phyloP scores from a whole-genome alignment of 2,797 vertebrate species.

The Acrossocheilus wenchowensis region DNA sequence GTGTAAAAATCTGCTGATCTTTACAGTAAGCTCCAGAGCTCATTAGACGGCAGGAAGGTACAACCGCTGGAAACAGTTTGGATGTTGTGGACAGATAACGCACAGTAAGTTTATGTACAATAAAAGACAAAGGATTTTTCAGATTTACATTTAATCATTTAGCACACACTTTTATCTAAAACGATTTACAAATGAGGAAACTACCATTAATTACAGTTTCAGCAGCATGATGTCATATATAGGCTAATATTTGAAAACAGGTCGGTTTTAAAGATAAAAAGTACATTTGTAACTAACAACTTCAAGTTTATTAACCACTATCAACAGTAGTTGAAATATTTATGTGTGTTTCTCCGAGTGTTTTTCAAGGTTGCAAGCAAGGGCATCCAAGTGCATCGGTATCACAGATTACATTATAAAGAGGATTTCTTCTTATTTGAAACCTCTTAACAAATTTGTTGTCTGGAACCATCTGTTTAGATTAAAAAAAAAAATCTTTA shows the following conservation, averaged over 20 bases:
- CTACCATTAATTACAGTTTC: background rate
- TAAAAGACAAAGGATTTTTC: background rate
- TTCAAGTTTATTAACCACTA: background rate
- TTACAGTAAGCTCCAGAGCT: conserved; percentile 35
- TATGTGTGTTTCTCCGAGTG: background rate
- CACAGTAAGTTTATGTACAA: background rate
- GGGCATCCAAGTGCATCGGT: background rate
- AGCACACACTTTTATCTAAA: background rate
- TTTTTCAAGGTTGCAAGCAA: background rate
- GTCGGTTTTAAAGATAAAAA: background rate
- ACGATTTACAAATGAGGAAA: background rate
- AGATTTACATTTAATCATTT: background rate
- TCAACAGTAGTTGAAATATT: background rate
- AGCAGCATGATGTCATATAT: background rate
- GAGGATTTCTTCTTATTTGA: conserved; percentile 11
- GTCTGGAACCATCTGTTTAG: background rate
- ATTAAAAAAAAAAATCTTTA: background rate
- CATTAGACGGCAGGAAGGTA: conserved; percentile 53
- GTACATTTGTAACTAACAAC: background rate
- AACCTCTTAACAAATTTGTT: background rate
- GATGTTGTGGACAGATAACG: background rate
- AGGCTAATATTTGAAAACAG: background rate
- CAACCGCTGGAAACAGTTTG: background rate
- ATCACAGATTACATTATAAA: conserved; percentile 22
- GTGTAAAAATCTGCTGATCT: conserved; percentile 61